Evolutionary conservation across 2,113 vertebrate genomes (phyloP), one percentile per base, ranked within the genome.

Genomic region (Microcebus murinus): DNA sequence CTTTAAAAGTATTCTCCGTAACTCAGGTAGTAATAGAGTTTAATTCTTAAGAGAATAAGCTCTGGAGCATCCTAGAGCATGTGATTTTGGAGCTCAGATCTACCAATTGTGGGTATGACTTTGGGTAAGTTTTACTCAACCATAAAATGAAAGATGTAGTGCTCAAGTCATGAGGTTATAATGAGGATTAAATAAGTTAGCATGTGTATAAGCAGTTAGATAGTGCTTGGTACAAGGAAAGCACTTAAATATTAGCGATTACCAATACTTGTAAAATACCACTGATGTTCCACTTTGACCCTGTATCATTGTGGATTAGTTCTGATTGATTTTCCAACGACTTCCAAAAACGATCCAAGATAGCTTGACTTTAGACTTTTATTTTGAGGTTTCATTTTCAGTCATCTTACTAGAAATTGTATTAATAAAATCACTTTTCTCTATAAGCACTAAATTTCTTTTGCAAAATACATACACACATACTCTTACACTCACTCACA

Each of bases 331-430:
- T 84, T 92, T 79, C 50, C 34, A 91, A 12, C 8, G 27, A n/a
- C 18, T 79, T 83, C 2, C 29, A 52, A 31, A 83, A 77, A 83
- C 1, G 31, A 82, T 76, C 36, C 14, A 81, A 85, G 14, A 48
- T 34, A 21, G 4, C 3, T 39, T 55, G 23, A 57, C 4, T 55
- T 8, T 18, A 34, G 21, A 18, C 59, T 94, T 82, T 82, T 77
- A 63, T 96, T 95, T 87, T 65, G 76, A 97, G 63, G 59, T 67
- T 77, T 67, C 14, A 86, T 67, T 96, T 95, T 65, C 12, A 55
- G 36, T 70, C 1, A 31, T 86, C 76, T 85, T 91, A 65, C 42
- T 80, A 34, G 55, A 89, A 27, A 92, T 50, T 91, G 1, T 48
- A n/a, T 48, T 74, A 13, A 59, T 0, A 50, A 45, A 36, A 86